A percentile compares a stretch with the other conserved stretches of the same genome.
phyloP scores from a whole-genome alignment of 2,888 invertebrate species.

The Hirtodrosophila histrioides region DNA sequence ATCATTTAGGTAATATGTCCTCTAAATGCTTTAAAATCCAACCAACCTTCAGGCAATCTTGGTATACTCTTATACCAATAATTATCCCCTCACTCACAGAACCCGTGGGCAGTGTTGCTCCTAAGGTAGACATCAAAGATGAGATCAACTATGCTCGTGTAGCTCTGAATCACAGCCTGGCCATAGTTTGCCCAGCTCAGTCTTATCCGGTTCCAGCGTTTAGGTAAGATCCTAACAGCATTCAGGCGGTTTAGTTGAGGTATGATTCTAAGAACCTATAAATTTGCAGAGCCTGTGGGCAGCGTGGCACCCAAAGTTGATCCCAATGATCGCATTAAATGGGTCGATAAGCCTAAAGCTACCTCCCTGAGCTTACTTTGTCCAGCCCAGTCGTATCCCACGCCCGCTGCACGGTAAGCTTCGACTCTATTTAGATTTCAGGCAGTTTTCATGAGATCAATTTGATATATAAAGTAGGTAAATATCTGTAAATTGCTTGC shows the following conservation, averaged over 20 bases:
- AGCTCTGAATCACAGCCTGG: slow-evolving; percentile 85
- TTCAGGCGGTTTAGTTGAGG: slow-evolving; percentile 42
- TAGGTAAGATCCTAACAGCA: slow-evolving; percentile 52
- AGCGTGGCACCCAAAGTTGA: slow-evolving; percentile 89
- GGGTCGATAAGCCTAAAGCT: slow-evolving; percentile 85
- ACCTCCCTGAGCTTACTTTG: slow-evolving; percentile 88
- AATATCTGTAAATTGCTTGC: slow-evolving; percentile 51
- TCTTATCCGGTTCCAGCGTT: slow-evolving; percentile 65
- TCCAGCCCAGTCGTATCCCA: slow-evolving; percentile 91
- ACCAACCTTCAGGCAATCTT: slow-evolving; percentile 36
- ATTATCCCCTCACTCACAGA: slow-evolving; percentile 71
- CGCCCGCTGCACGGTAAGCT: slow-evolving; percentile 85
- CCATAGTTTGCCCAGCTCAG: slow-evolving; percentile 89
- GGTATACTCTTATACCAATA: not conserved
- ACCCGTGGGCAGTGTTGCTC: slow-evolving; percentile 85
- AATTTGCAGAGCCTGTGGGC: slow-evolving; percentile 87
- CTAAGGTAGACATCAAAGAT: slow-evolving; percentile 90
- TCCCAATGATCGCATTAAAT: slow-evolving; percentile 87
- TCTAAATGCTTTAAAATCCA: not conserved
- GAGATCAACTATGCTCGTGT: slow-evolving; percentile 86
- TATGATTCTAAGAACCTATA: not conserved
- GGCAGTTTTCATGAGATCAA: slow-evolving; percentile 52
- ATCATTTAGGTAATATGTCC: slow-evolving; percentile 79
- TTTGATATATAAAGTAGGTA: not conserved
- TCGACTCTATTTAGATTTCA: not conserved